A percentile compares a stretch with the other conserved stretches of the same genome.
Conservation (phyloP, 2,888 invertebrate species). For the Ornithoptera priamus region DNA sequence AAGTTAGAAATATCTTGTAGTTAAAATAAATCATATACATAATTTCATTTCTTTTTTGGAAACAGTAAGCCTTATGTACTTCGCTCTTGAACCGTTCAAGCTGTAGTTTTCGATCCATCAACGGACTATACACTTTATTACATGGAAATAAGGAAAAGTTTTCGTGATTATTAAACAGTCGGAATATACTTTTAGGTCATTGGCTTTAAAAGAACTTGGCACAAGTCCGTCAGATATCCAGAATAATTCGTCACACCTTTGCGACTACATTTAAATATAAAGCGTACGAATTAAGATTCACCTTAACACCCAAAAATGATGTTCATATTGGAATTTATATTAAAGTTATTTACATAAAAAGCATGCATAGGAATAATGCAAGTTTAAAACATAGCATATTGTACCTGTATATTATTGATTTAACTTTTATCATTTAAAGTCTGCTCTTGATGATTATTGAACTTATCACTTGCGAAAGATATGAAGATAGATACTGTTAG, state of each 20-base stretch:
- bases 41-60: constrained; percentile 14
- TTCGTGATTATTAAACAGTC: constrained; percentile 38
- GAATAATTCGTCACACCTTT: constrained; percentile 41
- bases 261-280: constrained; percentile 3
- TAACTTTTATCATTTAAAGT: too few relatives aligned
- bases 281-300: constrained; percentile 5
- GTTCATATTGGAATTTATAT: too few relatives aligned
- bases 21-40: background rate
- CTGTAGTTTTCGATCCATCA: background rate
- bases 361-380: background rate
- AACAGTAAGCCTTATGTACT: constrained; percentile 31
- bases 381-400: background rate
- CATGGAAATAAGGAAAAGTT: constrained; percentile 30
- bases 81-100: constrained; percentile 24
- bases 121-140: constrained; percentile 35
- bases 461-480: too few relatives aligned
- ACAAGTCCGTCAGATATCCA: constrained; percentile 69
- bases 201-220: constrained; percentile 75
- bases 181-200: constrained; percentile 56
- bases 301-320: background rate
- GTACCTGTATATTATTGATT: too few relatives aligned
- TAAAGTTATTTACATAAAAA: too few relatives aligned
- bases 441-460: too few relatives aligned
- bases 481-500: too few relatives aligned
- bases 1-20: background rate